These are phyloP conservation scores for Pristionchus fissidentatus DNA, from an alignment of 2,888 invertebrate species.

Conservation along the genomic window DNA sequence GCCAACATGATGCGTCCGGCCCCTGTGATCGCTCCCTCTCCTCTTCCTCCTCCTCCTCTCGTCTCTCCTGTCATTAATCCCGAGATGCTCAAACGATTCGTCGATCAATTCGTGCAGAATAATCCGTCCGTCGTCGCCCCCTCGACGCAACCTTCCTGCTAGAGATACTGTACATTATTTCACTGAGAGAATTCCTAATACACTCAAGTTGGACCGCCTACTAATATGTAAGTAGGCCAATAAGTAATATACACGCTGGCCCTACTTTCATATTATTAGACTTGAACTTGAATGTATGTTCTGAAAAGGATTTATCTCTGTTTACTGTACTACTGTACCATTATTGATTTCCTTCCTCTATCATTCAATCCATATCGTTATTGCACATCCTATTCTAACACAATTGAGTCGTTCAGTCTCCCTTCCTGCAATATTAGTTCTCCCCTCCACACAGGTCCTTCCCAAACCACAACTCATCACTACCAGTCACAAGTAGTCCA, in stretches of 20 bases:
- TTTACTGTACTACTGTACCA: too few relatives aligned
- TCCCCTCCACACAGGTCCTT: conserved; percentile 1
- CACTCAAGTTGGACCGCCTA: too few relatives aligned
- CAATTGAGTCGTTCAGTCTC: too few relatives aligned
- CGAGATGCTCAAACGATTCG: conserved; percentile 36
- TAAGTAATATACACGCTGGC: too few relatives aligned
- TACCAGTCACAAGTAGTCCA: background rate
- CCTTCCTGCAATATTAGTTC: conserved; percentile 3
- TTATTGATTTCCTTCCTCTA: too few relatives aligned
- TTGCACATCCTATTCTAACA: background rate
- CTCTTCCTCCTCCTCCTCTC: background rate
- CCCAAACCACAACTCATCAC: background rate
- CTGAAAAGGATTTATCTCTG: too few relatives aligned
- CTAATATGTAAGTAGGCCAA: too few relatives aligned
- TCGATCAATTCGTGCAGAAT: conserved; percentile 41
- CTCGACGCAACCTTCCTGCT: conserved; percentile 18
- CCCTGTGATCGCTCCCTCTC: background rate
- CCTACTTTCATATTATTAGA: background rate
- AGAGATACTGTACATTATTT: conserved; percentile 9
- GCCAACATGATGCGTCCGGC: conserved; percentile 22
- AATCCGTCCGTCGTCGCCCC: background rate
- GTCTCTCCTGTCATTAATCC: background rate
- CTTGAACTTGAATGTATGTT: background rate
- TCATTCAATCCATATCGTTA: conserved; percentile 17
- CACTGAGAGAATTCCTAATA: too few relatives aligned